A percentile compares a stretch with the other conserved stretches of the same genome.
Evolutionary conservation across 2,888 invertebrate species (phyloP).

Genomic region (Idaea straminata): DNA sequence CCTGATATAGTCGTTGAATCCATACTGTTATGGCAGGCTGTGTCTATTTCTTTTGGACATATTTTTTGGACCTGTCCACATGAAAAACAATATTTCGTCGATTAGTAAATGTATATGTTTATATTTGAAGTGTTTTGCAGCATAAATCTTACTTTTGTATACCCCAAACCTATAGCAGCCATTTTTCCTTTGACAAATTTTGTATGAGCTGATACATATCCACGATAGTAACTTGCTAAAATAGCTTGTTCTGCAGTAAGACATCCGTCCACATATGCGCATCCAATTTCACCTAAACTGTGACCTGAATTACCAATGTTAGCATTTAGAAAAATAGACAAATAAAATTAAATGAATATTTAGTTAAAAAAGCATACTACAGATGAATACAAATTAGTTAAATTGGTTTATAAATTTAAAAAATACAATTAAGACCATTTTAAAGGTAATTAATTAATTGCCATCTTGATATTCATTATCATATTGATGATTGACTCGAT

Average conservation of each 20-base stretch:
- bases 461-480: no score
- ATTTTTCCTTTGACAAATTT: constrained; percentile 85
- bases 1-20: constrained; percentile 89
- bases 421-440: no score
- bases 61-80: constrained; percentile 35
- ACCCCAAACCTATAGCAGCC: constrained; percentile 90
- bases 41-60: constrained; percentile 82
- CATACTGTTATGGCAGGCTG: constrained; percentile 89
- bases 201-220: constrained; percentile 84
- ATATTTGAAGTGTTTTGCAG: not conserved
- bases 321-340: no score
- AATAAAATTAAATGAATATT: no score
- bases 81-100: no score
- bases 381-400: no score
- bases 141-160: constrained; percentile 52
- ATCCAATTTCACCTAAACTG: constrained; percentile 91
- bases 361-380: no score
- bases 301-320: constrained; percentile 38
- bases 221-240: constrained; percentile 88
- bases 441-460: no score
- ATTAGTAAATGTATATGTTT: not conserved
- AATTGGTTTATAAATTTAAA: no score
- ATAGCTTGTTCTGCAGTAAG: constrained; percentile 91
- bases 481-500: no score
- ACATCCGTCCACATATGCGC: constrained; percentile 76